Base-by-base conservation (phyloP, 2,888 invertebrate genomes). In the Leistus spinibarbis region DNA sequence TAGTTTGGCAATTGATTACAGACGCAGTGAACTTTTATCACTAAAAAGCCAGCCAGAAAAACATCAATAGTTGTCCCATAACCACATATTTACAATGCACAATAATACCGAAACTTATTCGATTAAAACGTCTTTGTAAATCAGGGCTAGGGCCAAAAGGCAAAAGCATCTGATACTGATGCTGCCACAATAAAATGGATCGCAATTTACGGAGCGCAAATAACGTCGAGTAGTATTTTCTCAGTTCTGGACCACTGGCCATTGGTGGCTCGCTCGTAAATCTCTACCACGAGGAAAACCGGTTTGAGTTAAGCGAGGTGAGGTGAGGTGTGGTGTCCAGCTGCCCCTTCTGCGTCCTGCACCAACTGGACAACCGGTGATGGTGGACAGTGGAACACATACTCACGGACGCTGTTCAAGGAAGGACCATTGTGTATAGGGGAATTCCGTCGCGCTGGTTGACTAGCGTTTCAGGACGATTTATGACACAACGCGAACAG, bases 181-280 rank as follows among this genome's bases (percentile, higher is more conserved):
- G 24, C 62, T 62, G 62, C 22, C 62, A 62, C 62, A 62, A 20
- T 62, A 20, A 53, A 66, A 66, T 66, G 53, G 65, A 19, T 65
- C 27, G 27, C 65, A 65, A 65, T 27, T 66, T 53, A 66, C 66
- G 13, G 66, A 66, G 53, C 40, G 40, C 53, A 65, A 40, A 27
- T 66, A 66, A 66, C 66, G 40, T 24, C 24, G 53, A 53, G 66
- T 66, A 66, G 66, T 53, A 66, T 53, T 53, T 66, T 66, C 66
- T 66, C 53, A 40, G 65, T 66, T 66, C 66, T 66, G 53, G 40
- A 40, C 53, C 66, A 53, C 16, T 66, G 53, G 17, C 66, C 17
- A 27, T 27, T 40, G 66, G 66, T 20, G 53, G 53, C 13, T 40
- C 20, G 66, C n/a, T 40, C 66, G 66, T 66, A 66, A 66, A 66